These are phyloP conservation scores for Bombus cullumanus DNA, from an alignment of 1,140 invertebrate genomes.

Conservation along the genomic window DNA sequence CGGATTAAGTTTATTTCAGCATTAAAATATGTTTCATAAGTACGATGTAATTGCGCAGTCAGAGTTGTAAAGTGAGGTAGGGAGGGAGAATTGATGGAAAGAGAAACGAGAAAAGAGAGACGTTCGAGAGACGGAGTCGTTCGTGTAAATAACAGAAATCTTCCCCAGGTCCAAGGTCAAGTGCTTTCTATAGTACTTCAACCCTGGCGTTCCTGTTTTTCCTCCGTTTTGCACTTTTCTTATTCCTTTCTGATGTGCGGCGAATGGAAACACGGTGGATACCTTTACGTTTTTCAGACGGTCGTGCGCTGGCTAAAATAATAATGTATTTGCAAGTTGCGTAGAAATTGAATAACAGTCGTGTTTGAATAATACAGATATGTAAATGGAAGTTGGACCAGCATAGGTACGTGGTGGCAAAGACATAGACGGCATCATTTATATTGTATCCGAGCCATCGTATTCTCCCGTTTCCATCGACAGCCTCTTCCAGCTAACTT, in stretches of 20 bases:
- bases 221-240: neutral
- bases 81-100: neutral
- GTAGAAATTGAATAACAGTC: conserved; percentile 82
- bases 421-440: conserved; percentile 68
- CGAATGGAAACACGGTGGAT: conserved; percentile 52
- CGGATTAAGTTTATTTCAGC: neutral
- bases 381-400: conserved; percentile 74
- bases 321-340: conserved; percentile 79
- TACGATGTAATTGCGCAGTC: neutral
- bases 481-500: conserved; percentile 24
- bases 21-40: neutral
- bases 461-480: conserved; percentile 51
- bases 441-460: conserved; percentile 70
- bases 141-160: conserved; percentile 40
- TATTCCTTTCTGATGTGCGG: neutral
- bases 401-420: conserved; percentile 24
- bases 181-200: conserved; percentile 13
- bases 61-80: too few species aligned
- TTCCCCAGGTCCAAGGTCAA: conserved; percentile 42
- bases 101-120: neutral
- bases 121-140: too few species aligned
- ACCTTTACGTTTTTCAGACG: conserved; percentile 23
- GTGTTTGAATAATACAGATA: conserved; percentile 82
- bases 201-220: conserved; percentile 18
- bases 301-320: conserved; percentile 69